phyloP scores from a whole-genome alignment of 2,797 vertebrate species.

The Mustela erminea region DNA sequence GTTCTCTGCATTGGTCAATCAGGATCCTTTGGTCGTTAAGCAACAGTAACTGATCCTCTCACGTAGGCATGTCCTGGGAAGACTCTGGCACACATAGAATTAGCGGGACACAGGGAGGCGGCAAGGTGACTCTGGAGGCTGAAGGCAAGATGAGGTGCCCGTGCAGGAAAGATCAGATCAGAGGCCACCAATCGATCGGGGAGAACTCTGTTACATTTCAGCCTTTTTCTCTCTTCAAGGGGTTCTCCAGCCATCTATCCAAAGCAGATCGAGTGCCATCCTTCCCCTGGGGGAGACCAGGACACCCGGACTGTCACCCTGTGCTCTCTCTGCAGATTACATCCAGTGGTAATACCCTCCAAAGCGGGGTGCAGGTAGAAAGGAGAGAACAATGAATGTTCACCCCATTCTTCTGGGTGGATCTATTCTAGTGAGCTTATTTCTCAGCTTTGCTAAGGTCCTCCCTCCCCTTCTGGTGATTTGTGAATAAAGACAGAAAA shows the following conservation, averaged over 20 bases:
- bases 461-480: background rate
- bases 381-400: background rate
- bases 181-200: rapidly evolving
- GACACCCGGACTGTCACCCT: background rate
- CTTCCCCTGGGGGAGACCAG: background rate
- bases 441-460: background rate
- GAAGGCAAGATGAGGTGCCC: background rate
- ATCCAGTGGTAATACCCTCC: background rate
- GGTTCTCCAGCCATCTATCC: background rate
- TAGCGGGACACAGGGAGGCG: background rate
- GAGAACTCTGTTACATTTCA: rapidly evolving
- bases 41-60: background rate
- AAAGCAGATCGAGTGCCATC: background rate
- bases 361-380: background rate
- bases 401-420: background rate
- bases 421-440: background rate
- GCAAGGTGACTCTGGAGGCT: background rate
- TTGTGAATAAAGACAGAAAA: background rate
- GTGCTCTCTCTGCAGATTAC: background rate
- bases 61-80: background rate
- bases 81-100: background rate
- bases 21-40: background rate
- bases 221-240: background rate
- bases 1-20: background rate
- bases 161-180: background rate